Conservation (phyloP, 1,140 invertebrate genomes). For the Ceratina australensis region DNA sequence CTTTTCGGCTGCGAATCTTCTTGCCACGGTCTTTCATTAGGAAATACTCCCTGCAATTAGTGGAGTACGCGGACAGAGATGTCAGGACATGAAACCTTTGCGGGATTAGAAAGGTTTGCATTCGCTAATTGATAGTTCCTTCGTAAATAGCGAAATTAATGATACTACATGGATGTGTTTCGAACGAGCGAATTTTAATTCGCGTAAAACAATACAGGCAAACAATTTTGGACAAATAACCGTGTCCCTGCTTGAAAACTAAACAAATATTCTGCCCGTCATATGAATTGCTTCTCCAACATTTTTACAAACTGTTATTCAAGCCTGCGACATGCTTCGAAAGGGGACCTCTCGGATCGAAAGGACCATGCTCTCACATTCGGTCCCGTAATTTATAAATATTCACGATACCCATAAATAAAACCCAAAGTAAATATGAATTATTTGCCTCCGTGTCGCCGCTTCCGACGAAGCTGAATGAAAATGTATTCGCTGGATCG, state of each 20-base stretch:
- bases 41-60: constrained; percentile 19
- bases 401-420: not conserved
- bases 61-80: not conserved
- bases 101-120: not conserved
- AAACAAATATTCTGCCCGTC: not conserved
- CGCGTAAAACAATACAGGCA: no score
- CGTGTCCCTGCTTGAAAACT: no score
- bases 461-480: not conserved
- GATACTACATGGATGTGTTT: no score
- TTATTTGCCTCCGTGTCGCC: not conserved
- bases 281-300: not conserved
- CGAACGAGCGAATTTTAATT: no score
- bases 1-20: constrained; percentile 16
- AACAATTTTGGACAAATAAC: no score
- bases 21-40: constrained; percentile 4
- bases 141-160: no score
- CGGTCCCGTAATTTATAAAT: not conserved
- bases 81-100: not conserved
- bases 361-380: no score
- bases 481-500: not conserved
- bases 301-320: not conserved
- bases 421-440: not conserved
- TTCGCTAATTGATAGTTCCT: no score
- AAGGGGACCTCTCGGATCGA: not conserved
- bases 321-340: not conserved